Evolutionary conservation across 2,113 vertebrate species (phyloP).

Genomic region (Pseudorectes ferrugineus): DNA sequence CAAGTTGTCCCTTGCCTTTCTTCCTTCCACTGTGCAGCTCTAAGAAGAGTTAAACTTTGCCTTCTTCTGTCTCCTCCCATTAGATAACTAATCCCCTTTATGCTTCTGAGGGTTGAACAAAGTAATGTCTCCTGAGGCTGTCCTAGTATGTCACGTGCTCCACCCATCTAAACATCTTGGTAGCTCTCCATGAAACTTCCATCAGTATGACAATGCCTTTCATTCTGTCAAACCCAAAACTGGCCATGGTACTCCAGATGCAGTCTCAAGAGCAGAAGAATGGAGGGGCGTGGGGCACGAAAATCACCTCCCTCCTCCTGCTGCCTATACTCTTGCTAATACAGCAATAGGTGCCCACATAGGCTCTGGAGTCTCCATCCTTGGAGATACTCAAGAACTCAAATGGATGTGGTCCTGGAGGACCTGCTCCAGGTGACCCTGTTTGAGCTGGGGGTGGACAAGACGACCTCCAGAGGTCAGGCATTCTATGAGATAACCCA

Average conservation of each 20-base stretch:
- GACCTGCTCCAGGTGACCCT: neutral
- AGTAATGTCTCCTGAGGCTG: neutral
- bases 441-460: neutral
- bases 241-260: neutral
- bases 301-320: neutral
- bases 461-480: neutral
- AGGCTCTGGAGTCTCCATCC: neutral
- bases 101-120: neutral
- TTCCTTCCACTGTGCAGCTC: neutral
- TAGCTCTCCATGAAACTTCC: neutral
- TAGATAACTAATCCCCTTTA: neutral
- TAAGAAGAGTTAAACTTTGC: neutral
- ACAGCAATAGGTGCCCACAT: neutral
- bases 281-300: rapidly evolving
- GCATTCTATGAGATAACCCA: neutral
- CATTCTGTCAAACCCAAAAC: neutral
- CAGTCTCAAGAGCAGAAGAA: neutral
- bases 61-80: neutral
- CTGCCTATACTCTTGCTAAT: neutral
- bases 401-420: rapidly evolving
- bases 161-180: neutral
- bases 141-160: rapidly evolving
- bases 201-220: neutral
- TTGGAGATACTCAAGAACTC: neutral
- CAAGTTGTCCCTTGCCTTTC: neutral